Conservation (phyloP, 2,888 invertebrate species). For the Tholera decimalis region DNA sequence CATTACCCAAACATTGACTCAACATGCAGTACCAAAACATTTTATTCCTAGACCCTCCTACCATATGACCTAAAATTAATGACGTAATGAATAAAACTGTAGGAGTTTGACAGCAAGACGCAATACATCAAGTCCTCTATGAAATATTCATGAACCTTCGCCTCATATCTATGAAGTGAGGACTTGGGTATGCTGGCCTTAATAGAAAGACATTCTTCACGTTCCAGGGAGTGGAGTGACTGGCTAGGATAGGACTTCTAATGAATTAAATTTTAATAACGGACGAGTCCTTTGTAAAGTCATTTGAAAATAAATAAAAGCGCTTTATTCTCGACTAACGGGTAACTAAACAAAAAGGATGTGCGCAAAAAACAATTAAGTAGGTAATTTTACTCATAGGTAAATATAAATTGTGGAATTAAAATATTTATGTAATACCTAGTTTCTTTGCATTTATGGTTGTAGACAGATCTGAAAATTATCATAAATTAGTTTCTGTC, state of each 20-base stretch:
- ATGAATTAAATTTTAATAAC: constrained; percentile 27
- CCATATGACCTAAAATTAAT: constrained; percentile 4
- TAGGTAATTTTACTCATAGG: too few species aligned
- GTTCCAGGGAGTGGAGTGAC: constrained; percentile 16
- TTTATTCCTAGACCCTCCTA: not conserved
- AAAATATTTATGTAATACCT: too few species aligned
- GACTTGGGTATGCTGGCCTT: constrained; percentile 28
- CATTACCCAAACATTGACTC: not conserved
- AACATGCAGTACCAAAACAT: not conserved
- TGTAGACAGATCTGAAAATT: not conserved
- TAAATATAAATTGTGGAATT: too few species aligned
- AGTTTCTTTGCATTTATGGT: not conserved
- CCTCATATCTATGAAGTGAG: constrained; percentile 37
- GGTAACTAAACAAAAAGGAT: not conserved
- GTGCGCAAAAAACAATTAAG: not conserved
- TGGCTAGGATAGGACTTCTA: constrained; percentile 1
- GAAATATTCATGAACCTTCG: constrained; percentile 48
- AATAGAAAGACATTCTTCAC: constrained; percentile 50
- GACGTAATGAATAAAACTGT: constrained; percentile 28
- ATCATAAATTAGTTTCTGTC: too few species aligned
- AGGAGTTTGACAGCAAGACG: constrained; percentile 13
- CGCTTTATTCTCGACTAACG: not conserved
- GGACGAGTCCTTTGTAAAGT: not conserved
- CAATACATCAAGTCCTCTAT: constrained; percentile 51
- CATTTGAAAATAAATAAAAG: not conserved